Conservation (phyloP, 2,888 invertebrate species). For the Ornithoptera alexandrae region DNA sequence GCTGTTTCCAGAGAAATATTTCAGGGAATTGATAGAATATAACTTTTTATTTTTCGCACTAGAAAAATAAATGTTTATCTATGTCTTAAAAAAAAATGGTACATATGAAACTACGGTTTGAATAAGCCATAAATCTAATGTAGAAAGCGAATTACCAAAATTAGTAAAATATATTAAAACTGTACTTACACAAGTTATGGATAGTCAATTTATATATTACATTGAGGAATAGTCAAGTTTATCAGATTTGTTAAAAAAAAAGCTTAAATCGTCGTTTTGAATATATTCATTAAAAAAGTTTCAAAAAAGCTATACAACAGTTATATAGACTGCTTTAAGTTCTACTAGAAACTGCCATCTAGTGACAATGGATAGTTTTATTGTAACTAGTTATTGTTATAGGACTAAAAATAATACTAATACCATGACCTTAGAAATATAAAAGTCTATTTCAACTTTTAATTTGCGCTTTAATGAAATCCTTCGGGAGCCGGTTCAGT, state of each 20-base stretch:
- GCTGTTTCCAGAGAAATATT: conserved; percentile 2
- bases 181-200: too few species aligned
- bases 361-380: neutral
- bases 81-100: neutral
- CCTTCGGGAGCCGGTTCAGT: neutral
- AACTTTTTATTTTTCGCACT: neutral
- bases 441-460: conserved; percentile 14
- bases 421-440: neutral
- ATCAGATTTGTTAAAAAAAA: too few species aligned
- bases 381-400: neutral
- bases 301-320: neutral
- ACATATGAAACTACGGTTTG: neutral
- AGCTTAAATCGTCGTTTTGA: too few species aligned
- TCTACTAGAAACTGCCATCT: neutral
- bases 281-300: too few species aligned
- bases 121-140: neutral
- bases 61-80: neutral
- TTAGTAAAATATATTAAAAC: too few species aligned
- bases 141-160: neutral
- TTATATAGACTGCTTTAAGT: too few species aligned
- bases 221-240: too few species aligned
- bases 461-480: conserved; percentile 23
- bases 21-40: neutral
- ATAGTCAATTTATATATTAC: too few species aligned
- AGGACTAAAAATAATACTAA: neutral